Conservation (phyloP, 2,113 vertebrate genomes). For the Myotis lucifugus region DNA sequence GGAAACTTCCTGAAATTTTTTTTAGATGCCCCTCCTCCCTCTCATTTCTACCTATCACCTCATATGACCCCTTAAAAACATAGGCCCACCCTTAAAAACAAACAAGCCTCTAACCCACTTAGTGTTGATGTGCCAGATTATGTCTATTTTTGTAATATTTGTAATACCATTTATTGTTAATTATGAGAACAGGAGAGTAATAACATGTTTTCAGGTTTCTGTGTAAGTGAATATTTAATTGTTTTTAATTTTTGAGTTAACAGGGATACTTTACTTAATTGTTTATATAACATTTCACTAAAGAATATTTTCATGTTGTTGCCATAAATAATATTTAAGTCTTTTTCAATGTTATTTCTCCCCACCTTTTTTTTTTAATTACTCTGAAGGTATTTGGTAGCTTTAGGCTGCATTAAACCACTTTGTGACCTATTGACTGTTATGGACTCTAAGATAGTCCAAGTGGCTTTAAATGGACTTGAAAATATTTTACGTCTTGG, state of each 20-base stretch:
- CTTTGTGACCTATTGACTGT: constrained; percentile 95
- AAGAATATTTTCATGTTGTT: constrained; percentile 48
- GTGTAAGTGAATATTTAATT: constrained; percentile 34
- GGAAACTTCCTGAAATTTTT: constrained; percentile 6
- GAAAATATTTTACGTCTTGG: constrained; percentile 94
- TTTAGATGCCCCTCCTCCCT: background rate
- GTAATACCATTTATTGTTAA: background rate
- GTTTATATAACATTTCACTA: constrained; percentile 39
- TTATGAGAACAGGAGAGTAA: background rate
- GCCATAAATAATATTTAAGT: background rate
- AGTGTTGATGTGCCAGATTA: background rate
- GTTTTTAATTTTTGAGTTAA: constrained; percentile 20
- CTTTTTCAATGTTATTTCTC: background rate
- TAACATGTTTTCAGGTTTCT: constrained; percentile 1
- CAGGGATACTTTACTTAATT: constrained; percentile 22
- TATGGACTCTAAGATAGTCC: constrained; percentile 95
- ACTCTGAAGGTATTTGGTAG: constrained; percentile 91
- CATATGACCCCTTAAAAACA: background rate
- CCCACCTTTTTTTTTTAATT: constrained; percentile 35
- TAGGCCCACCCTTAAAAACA: background rate
- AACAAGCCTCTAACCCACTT: background rate
- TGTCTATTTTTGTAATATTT: constrained; percentile 30
- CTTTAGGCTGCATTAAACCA: constrained; percentile 93
- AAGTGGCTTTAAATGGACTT: constrained; percentile 93
- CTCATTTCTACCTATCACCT: background rate